phyloP scores from a whole-genome alignment of 2,113 vertebrate genomes.

The Ammospiza caudacuta region DNA sequence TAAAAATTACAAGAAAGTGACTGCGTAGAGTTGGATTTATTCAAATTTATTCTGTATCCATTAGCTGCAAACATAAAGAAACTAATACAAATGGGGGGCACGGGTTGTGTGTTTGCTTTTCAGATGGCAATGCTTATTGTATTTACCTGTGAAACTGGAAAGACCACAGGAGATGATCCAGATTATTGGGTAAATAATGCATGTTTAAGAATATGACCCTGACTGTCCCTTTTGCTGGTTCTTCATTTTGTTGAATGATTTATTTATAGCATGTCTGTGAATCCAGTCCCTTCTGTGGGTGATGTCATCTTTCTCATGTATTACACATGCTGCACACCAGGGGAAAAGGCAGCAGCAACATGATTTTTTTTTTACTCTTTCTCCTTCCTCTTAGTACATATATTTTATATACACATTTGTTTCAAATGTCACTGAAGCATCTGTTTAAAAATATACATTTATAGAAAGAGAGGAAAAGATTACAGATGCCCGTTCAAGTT shows the following conservation, averaged over 20 bases:
- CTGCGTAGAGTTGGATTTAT: neutral
- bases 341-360: neutral
- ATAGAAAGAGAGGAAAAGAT: neutral
- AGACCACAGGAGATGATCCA: neutral
- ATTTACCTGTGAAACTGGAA: neutral
- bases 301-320: conserved; percentile 45
- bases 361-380: neutral
- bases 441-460: neutral
- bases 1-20: neutral
- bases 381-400: neutral
- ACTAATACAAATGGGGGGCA: neutral
- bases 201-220: neutral
- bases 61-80: neutral
- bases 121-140: neutral
- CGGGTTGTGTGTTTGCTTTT: neutral
- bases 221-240: neutral
- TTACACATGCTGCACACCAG: conserved; percentile 7
- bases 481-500: neutral
- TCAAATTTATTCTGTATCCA: neutral
- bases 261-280: conserved; percentile 13
- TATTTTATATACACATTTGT: neutral
- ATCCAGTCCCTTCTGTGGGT: conserved; percentile 4
- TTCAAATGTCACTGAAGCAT: neutral
- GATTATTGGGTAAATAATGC: neutral
- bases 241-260: conserved; percentile 32